Evolutionary conservation across 2,888 invertebrate species (phyloP), one percentile per base, ranked within the genome.

Genomic region (Gymnosoma rotundatum): DNA sequence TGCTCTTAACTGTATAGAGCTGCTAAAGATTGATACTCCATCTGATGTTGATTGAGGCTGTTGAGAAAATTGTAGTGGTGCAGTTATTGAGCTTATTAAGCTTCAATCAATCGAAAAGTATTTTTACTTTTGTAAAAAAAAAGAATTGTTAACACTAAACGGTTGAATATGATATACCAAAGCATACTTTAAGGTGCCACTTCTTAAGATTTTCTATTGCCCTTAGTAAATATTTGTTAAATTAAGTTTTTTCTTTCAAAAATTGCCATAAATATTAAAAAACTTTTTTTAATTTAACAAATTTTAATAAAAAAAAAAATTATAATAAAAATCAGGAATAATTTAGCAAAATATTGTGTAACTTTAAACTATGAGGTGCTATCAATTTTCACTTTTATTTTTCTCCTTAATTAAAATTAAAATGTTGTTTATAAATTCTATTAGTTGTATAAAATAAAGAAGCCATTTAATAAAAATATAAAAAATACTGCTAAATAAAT

Each of bases 351-450:
- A 42, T 12, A 7, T 20, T 52, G 8, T 79, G 42, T 74, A 69
- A 80, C 67, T 75, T 75, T 70, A 42, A 83, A 70, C 70, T 61
- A 48, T 66, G 66, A 73, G 84, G 84, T 84, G 84, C 84, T 84
- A 84, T 84, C 69, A 42, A 64, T 32, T 78, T 80, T 61, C 50
- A 38, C 50, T 67, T 67, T 58, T 63, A 52, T 64, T 25, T 10
- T 58, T 21, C 52, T 64, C 5, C 38, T 32, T 16, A 50, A 21
- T 16, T 42, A 42, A 20, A 60, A 20, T 20, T 45, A 9, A 14
- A 21, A 20, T 45, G 1, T 60, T 50, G 50, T 61, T 70, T 38
- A 54, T 42, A n/a, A 66, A 64, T 16, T 63, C 56, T 63, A 7
- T 63, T 60, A 1, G n/a, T 75, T 12, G 14, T 54, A 18, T 4